Evolutionary conservation across 1,140 invertebrate genomes (phyloP), one percentile per base, ranked within the genome.

Genomic region (Pseudomyrmex pallidus): DNA sequence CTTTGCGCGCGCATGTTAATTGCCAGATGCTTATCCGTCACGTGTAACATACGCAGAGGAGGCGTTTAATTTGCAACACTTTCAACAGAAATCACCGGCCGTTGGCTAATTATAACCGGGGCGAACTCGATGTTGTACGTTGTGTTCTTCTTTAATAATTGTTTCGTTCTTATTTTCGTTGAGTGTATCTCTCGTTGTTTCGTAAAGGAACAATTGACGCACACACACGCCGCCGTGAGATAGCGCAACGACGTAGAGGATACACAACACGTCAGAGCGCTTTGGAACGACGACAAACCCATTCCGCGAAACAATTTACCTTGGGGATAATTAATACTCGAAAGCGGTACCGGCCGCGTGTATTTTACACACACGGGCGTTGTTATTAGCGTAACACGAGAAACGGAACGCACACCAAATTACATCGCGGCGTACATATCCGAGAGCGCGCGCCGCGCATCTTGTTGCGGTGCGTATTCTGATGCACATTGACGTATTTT

Each of bases 1-100:
- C 66, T 25, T 80, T 70, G 59, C 64, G 68, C 74, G 74, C 76
- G 68, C 76, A 54, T 61, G 56, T 80, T 72, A 61, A 72, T 72
- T 80, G 50, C 35, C 22, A 59, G 64, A 80, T 80, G 10, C 15
- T 70, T 80, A 72, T 72, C 66, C 44, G 54, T 72, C 54, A 2
- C 48, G 7, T 59, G 35, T 35, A 35, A 59, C 64, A 5, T 59
- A 50, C 64, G 46, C 52, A 20, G 35, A 48, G 76, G 20, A 54
- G 64, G 46, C 35, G 20, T 25, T 20, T 70, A 80, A 80, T 80
- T 80, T 80, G 54, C 76, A 61, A 61, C 76, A 70, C 66, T 80
- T 80, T 80, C 56, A 66, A 35, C 35, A 59, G 66, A 72, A 80
- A 72, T 80, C 66, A 48, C 10, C 76, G 25, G 54, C 70, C 44